Percentiles rank a stretch among this genome's conserved stretches.
Conservation (phyloP, 2,113 vertebrate species). For the Salvelinus sp. region DNA sequence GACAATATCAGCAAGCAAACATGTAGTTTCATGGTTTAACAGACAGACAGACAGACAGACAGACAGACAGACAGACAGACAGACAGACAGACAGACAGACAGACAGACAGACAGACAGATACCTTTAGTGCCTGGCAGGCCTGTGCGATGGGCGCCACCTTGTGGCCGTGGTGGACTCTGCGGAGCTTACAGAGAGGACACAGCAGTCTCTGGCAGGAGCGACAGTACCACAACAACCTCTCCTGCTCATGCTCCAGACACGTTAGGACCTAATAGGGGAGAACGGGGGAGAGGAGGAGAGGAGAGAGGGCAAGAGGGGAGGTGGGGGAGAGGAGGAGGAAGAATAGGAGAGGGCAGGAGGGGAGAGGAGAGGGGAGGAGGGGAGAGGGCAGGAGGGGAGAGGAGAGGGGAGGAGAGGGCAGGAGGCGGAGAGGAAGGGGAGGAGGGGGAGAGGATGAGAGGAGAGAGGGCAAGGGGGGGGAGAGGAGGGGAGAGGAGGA, state of each 20-base stretch:
- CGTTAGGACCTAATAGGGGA: conserved; percentile 78
- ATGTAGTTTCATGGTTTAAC: background rate
- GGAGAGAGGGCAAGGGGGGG: too few species aligned
- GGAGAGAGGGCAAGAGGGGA: background rate
- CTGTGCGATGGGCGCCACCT: conserved; percentile 87
- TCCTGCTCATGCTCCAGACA: conserved; percentile 94
- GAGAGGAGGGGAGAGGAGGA: too few species aligned
- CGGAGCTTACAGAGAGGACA: conserved; percentile 90
- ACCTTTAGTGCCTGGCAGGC: conserved; percentile 96
- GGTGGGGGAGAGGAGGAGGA: background rate
- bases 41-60: background rate
- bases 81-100: background rate
- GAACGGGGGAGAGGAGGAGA: background rate
- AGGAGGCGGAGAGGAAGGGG: too few species aligned
- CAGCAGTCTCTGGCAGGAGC: conserved; percentile 87
- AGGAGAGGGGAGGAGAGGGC: background rate
- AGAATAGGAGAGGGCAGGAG: background rate
- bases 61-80: too few species aligned
- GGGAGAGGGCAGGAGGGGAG: background rate
- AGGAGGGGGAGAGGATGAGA: too few species aligned
- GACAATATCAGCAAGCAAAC: background rate
- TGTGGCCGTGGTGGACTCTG: conserved; percentile 88
- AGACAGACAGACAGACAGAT: background rate
- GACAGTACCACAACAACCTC: conserved; percentile 91
- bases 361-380: background rate